Conservation (phyloP, 2,113 vertebrate genomes). For the Puntigrus tetrazona region DNA sequence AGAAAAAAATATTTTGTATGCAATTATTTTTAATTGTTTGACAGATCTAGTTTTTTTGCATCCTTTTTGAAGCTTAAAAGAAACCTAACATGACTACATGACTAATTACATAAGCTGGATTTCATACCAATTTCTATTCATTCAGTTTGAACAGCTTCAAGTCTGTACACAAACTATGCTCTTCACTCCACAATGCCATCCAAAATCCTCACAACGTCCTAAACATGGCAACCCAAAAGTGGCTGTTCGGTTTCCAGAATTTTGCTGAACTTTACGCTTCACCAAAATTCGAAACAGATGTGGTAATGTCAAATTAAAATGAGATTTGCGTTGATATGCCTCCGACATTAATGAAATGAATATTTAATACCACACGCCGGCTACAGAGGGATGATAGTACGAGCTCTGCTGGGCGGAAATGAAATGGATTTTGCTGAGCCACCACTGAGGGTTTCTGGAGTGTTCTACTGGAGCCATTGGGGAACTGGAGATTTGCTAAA, state of each 20-base stretch:
- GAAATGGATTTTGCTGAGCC: conserved; percentile 73
- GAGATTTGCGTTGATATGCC: conserved; percentile 71
- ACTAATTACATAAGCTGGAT: background rate
- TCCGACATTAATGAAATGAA: conserved; percentile 79
- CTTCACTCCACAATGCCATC: background rate
- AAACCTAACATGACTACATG: background rate
- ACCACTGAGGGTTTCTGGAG: conserved; percentile 63
- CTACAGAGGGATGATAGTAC: conserved; percentile 70
- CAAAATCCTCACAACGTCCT: background rate
- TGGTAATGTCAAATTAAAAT: conserved; percentile 82
- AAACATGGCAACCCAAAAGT: conserved; percentile 9
- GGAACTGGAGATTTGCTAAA: conserved; percentile 70
- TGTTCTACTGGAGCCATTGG: conserved; percentile 65
- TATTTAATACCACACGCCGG: conserved; percentile 72
- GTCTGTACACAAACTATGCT: background rate
- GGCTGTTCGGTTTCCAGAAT: background rate
- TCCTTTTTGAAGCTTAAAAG: background rate
- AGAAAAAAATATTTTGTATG: too few relatives aligned
- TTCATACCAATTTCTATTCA: background rate
- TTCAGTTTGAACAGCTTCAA: background rate
- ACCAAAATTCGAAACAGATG: conserved; percentile 75
- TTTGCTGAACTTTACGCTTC: background rate
- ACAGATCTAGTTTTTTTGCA: background rate
- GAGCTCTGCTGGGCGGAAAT: conserved; percentile 80
- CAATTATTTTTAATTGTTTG: too few relatives aligned